Conservation (phyloP, 2,797 vertebrate genomes). For the Heliangelus exortis region DNA sequence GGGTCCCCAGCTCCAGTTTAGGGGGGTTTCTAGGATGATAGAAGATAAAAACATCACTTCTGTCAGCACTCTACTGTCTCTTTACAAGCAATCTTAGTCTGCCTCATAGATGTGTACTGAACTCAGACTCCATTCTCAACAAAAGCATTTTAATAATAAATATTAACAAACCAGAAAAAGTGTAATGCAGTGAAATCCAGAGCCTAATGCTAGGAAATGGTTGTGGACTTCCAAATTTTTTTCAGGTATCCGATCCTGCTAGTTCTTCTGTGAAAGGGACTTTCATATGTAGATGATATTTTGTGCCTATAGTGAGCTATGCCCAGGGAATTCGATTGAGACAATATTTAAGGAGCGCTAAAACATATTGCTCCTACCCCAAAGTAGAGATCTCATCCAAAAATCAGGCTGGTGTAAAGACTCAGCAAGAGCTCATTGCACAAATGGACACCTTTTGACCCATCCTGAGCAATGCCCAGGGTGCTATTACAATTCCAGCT, state of each 20-base stretch:
- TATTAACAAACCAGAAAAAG: neutral
- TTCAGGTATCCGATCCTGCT: neutral
- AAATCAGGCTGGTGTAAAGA: neutral
- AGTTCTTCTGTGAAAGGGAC: neutral
- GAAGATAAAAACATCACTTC: neutral
- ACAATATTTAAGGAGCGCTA: neutral
- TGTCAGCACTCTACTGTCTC: neutral
- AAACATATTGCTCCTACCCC: neutral
- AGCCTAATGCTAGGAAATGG: neutral
- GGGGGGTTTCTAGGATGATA: neutral
- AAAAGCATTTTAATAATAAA: neutral
- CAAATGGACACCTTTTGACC: neutral
- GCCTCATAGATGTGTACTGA: neutral
- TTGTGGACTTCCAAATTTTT: neutral
- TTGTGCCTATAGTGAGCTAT: neutral
- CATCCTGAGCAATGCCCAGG: neutral
- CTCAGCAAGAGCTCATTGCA: neutral
- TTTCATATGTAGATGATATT: neutral
- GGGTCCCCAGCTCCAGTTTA: neutral
- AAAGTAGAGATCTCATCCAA: neutral
- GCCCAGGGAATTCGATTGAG: neutral
- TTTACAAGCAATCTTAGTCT: neutral
- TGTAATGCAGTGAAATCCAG: neutral
- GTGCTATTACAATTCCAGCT: neutral
- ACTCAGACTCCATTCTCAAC: neutral